Conservation (phyloP, 2,113 vertebrate genomes). For the Saccopteryx bilineata region DNA sequence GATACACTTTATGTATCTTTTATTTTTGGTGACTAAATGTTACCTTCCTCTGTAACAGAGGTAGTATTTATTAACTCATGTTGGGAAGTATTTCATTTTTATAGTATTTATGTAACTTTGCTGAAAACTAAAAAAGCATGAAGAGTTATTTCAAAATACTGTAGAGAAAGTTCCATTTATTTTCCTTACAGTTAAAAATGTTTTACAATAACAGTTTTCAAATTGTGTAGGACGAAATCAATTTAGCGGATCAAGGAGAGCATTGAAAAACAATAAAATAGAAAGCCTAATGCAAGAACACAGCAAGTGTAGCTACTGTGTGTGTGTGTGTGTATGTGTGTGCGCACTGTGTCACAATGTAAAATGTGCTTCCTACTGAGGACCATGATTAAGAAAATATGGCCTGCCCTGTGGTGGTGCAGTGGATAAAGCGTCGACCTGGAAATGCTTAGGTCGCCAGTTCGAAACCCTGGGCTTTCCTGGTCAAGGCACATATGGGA, state of each 20-base stretch:
- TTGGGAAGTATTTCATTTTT: not conserved
- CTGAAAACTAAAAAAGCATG: not conserved
- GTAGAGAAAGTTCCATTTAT: not conserved
- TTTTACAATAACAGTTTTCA: not conserved
- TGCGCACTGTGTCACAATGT: too few relatives aligned
- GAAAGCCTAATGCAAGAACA: not conserved
- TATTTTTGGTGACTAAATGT: not conserved
- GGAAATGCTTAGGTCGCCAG: too few relatives aligned
- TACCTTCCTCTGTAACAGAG: not conserved
- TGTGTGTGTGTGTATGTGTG: not conserved
- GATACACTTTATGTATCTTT: not conserved
- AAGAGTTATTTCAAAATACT: slow-evolving; percentile 46
- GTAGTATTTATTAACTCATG: not conserved
- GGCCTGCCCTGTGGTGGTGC: too few relatives aligned
- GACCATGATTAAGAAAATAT: not conserved
- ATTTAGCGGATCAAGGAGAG: not conserved
- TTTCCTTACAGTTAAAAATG: slow-evolving; percentile 23
- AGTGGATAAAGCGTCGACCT: too few relatives aligned
- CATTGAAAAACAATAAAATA: not conserved
- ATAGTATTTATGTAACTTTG: not conserved
- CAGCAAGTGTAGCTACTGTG: not conserved
- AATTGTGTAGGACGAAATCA: not conserved
- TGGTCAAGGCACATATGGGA: too few relatives aligned
- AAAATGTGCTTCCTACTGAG: not conserved
- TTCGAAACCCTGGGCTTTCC: too few relatives aligned